These are phyloP conservation scores for Lasioglossum figueresi DNA, from an alignment of 2,888 invertebrate genomes.

Conservation along the genomic window DNA sequence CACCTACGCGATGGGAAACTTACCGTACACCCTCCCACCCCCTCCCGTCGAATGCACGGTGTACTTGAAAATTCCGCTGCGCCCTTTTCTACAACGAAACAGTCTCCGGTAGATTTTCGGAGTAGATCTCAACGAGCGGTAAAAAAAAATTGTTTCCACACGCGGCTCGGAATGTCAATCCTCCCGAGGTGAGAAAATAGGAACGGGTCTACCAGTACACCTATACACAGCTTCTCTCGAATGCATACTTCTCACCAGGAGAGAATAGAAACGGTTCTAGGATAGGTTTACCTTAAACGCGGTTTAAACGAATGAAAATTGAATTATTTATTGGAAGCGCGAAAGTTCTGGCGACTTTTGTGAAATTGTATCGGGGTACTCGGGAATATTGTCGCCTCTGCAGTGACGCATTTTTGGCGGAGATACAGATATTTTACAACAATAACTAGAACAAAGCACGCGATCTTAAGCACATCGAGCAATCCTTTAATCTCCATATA, in stretches of 20 bases:
- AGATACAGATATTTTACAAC: too few relatives aligned
- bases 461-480: too few relatives aligned
- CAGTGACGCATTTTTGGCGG: too few relatives aligned
- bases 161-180: neutral
- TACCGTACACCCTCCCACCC: too few relatives aligned
- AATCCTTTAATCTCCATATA: too few relatives aligned
- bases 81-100: neutral
- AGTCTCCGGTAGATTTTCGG: neutral
- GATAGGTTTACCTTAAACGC: neutral
- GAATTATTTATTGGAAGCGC: too few relatives aligned
- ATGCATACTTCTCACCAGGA: neutral
- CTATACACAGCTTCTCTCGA: neutral
- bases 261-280: neutral
- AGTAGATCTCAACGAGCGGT: neutral
- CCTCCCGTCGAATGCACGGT: neutral
- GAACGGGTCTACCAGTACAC: neutral
- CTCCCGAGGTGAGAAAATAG: neutral
- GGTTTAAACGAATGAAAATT: too few relatives aligned
- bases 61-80: neutral
- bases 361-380: too few relatives aligned
- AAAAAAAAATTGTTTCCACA: neutral
- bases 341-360: too few relatives aligned
- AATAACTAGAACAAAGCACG: too few relatives aligned
- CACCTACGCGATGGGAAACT: conserved; percentile 37
- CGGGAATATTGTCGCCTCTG: too few relatives aligned